Evolutionary conservation across 1,140 invertebrate genomes (phyloP).

Genomic region (Periplaneta americana): DNA sequence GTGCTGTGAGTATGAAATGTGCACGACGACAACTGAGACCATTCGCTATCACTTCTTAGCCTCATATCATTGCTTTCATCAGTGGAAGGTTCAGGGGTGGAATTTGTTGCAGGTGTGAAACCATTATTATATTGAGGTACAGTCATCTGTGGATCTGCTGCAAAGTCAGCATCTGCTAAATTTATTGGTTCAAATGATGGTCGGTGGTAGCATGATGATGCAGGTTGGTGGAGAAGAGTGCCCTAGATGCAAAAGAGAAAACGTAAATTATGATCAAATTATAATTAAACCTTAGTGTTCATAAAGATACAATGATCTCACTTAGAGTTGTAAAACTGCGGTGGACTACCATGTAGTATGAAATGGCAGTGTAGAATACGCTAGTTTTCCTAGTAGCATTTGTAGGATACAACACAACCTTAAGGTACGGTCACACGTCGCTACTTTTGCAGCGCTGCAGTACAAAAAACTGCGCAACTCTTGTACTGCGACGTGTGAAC

Average conservation of each 20-base stretch:
- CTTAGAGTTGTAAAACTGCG: too few relatives aligned
- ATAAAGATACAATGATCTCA: too few relatives aligned
- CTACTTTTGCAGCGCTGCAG: too few relatives aligned
- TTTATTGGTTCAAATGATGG: slow-evolving; percentile 33
- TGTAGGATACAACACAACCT: too few relatives aligned
- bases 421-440: too few relatives aligned
- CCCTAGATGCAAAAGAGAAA: background rate
- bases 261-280: background rate
- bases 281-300: too few relatives aligned
- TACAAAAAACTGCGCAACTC: too few relatives aligned
- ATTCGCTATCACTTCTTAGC: background rate
- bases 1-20: background rate
- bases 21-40: background rate
- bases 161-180: slow-evolving; percentile 33
- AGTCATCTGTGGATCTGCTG: slow-evolving; percentile 20
- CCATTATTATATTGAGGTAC: background rate
- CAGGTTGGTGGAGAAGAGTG: background rate
- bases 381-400: too few relatives aligned
- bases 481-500: too few relatives aligned
- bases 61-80: background rate
- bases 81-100: background rate
- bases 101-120: background rate
- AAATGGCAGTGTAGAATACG: too few relatives aligned
- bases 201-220: slow-evolving; percentile 24
- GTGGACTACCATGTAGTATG: too few relatives aligned